phyloP scores from a whole-genome alignment of 2,888 invertebrate genomes.

The Mylabris sibirica region DNA sequence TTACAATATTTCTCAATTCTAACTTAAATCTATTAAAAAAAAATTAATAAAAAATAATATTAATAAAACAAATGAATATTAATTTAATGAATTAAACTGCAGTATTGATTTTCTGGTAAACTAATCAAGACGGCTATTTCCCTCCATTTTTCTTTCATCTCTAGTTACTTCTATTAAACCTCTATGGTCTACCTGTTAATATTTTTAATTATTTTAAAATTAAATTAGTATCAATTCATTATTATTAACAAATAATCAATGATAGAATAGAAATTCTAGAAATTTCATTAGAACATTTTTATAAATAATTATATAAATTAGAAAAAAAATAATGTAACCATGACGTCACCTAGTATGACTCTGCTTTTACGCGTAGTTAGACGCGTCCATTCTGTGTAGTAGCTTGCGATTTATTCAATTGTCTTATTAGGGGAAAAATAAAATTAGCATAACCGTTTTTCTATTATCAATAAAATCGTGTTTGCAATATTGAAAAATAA shows the following conservation, averaged over 20 bases:
- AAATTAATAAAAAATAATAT: not conserved
- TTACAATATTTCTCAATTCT: not conserved
- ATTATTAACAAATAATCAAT: not conserved
- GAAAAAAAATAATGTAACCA: not conserved
- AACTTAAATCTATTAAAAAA: too few species aligned
- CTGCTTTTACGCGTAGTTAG: not conserved
- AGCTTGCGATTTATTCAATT: not conserved
- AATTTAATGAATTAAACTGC: not conserved
- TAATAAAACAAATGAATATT: not conserved
- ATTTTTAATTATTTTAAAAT: not conserved
- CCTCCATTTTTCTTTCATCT: not conserved
- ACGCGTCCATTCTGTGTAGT: constrained; percentile 3
- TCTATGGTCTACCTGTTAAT: not conserved
- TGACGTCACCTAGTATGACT: constrained; percentile 7
- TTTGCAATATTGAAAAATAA: too few species aligned
- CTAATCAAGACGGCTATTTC: not conserved
- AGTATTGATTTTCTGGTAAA: constrained; percentile 9
- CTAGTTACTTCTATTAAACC: too few species aligned
- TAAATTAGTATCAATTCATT: not conserved
- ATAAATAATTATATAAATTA: not conserved
- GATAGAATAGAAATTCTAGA: not conserved
- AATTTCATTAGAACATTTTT: not conserved
- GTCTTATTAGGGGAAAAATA: too few species aligned
- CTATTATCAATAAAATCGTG: too few species aligned
- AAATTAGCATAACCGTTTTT: too few species aligned